These are phyloP conservation scores for Scaptomyza parva DNA, from an alignment of 2,888 invertebrate species.

Conservation along the genomic window DNA sequence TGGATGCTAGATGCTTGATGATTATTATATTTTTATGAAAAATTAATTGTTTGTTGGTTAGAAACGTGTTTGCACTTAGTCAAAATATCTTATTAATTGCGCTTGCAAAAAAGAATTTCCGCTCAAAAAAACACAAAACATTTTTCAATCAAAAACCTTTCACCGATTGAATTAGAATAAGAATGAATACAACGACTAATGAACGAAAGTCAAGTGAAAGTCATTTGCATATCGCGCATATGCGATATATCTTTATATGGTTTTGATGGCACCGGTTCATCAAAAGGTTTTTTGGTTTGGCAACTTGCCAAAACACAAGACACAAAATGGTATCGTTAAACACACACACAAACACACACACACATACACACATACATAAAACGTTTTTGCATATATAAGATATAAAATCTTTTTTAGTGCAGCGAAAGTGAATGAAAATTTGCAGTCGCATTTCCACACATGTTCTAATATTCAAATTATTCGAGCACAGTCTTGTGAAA, in stretches of 20 bases:
- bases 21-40: constrained; percentile 53
- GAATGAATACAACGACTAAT: constrained; percentile 65
- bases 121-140: constrained; percentile 18
- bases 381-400: constrained; percentile 15
- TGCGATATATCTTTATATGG: constrained; percentile 6
- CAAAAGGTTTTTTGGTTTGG: constrained; percentile 28
- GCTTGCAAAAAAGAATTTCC: constrained; percentile 62
- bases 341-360: too few relatives aligned
- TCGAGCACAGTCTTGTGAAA: constrained; percentile 47
- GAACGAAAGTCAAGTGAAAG: constrained; percentile 79
- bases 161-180: constrained; percentile 76
- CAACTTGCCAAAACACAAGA: constrained; percentile 28
- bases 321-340: constrained; percentile 31
- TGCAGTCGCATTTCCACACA: too few relatives aligned
- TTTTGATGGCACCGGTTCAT: constrained; percentile 56
- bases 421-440: constrained; percentile 63
- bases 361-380: too few relatives aligned
- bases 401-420: constrained; percentile 42
- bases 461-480: constrained; percentile 61
- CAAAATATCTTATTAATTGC: constrained; percentile 45
- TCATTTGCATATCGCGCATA: constrained; percentile 65
- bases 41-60: constrained; percentile 64
- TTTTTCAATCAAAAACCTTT: constrained; percentile 51
- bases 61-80: constrained; percentile 58
- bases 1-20: too few relatives aligned